Percentiles rank a stretch among this genome's conserved stretches.
These are phyloP conservation scores for Antheraea mylitta DNA, from an alignment of 1,140 invertebrate species.

Conservation along the genomic window DNA sequence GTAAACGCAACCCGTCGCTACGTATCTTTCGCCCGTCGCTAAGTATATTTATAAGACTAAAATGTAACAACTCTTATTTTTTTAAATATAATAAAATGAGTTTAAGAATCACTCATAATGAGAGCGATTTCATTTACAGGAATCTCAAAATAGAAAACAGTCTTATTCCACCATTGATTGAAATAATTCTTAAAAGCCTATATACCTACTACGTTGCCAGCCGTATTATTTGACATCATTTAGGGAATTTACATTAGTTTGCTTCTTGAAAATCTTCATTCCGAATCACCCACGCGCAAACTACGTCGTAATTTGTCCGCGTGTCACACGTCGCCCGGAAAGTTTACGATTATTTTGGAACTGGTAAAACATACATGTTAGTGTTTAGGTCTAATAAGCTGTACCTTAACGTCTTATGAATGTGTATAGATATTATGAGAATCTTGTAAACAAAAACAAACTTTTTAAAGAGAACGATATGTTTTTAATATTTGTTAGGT, in stretches of 20 bases:
- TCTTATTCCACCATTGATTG: background rate
- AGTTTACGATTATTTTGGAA: constrained; percentile 44
- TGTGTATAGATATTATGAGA: constrained; percentile 7
- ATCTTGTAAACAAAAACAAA: background rate
- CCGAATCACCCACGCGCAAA: constrained; percentile 29
- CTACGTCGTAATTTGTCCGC: constrained; percentile 23
- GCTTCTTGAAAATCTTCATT: constrained; percentile 30
- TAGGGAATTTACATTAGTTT: constrained; percentile 30
- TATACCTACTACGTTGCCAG: constrained; percentile 3
- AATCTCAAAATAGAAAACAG: background rate
- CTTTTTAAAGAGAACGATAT: constrained; percentile 27
- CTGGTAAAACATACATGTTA: constrained; percentile 26
- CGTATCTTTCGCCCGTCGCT: too few species aligned
- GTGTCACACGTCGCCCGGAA: constrained; percentile 26
- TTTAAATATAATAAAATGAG: too few species aligned
- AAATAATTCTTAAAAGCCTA: background rate
- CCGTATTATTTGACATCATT: constrained; percentile 9
- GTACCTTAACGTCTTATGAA: constrained; percentile 42
- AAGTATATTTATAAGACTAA: too few species aligned
- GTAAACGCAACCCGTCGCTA: too few species aligned
- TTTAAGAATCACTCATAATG: background rate
- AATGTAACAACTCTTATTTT: too few species aligned
- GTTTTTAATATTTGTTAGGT: constrained; percentile 64
- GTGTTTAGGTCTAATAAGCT: constrained; percentile 34
- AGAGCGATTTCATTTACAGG: background rate